Base-by-base conservation (phyloP, 2,113 vertebrate species). In the Sarotherodon lohbergeri region DNA sequence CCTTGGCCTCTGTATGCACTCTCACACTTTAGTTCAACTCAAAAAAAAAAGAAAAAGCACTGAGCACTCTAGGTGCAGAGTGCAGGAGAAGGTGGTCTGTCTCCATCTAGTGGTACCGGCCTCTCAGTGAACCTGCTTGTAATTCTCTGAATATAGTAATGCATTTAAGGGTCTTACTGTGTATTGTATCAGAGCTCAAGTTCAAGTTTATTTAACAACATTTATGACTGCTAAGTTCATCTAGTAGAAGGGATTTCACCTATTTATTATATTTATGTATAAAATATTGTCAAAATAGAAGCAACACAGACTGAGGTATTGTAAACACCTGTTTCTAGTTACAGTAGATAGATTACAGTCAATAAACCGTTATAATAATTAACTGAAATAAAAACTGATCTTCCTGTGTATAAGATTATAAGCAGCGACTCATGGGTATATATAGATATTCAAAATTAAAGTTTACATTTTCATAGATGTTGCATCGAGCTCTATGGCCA, bases 1-100 rank as follows among this genome's bases (percentile, higher is more conserved):
- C 43, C 50, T 48, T 92, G 89, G 80, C 92, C 93, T 83, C 82
- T 36, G 46, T 34, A n/a, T 43, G 82, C 63, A 86, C 90, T 81
- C 41, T 82, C 63, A 88, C 59, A 90, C 90, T 48, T 34, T 3
- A 85, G 63, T 81, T 92, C 61, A 91, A 85, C 90, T 91, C 13
- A 13, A 85, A 66, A 46, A 29, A 50, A 27, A 9, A 9, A 22
- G 19, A 12, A 6, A 34, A 57, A 12, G 61, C 32, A 32, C 41
- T 4, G 34, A 27, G 59, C n/a, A 22, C n/a, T 11, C 13, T 29
- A 4, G 41, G 11, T 78, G 24, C 16, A 5, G 9, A 11, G 43
- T 78, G 71, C 2, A 17, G 43, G 3, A 5, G 16, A 14, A 32
- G 24, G 36, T 10, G 13, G 19, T 83, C 5, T 83, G 81, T 83